Conservation (phyloP, 2,113 vertebrate species). For the Malaclemys terrapin region DNA sequence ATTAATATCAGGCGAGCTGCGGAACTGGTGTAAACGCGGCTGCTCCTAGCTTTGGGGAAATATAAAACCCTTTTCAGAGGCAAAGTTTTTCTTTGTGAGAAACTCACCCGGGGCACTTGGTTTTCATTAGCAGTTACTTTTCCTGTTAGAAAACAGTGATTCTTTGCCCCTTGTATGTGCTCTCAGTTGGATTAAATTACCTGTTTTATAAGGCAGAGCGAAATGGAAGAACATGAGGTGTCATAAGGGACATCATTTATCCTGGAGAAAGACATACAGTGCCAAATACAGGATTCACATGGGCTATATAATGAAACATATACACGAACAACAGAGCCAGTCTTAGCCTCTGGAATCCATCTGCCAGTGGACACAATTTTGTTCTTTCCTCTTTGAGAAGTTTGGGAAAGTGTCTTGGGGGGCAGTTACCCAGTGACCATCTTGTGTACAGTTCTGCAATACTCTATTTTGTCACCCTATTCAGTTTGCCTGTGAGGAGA, state of each 20-base stretch:
- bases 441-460: neutral
- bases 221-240: neutral
- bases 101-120: neutral
- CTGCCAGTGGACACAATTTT: neutral
- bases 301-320: neutral
- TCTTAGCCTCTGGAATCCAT: neutral
- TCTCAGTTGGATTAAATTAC: conserved; percentile 50
- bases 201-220: conserved; percentile 2
- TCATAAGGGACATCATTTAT: neutral
- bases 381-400: neutral
- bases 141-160: conserved; percentile 33
- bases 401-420: neutral
- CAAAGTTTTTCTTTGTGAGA: conserved; percentile 52
- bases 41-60: conserved; percentile 62
- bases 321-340: neutral
- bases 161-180: conserved; percentile 39
- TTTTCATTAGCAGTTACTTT: conserved; percentile 49
- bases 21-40: conserved; percentile 46
- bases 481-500: neutral
- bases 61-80: conserved; percentile 57
- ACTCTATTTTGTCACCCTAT: neutral
- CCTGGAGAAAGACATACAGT: neutral
- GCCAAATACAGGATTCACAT: neutral
- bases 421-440: neutral
- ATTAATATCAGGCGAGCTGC: conserved; percentile 37